These are phyloP conservation scores for Campopleginae sp. DNA, from an alignment of 2,888 invertebrate genomes.

Conservation along the genomic window DNA sequence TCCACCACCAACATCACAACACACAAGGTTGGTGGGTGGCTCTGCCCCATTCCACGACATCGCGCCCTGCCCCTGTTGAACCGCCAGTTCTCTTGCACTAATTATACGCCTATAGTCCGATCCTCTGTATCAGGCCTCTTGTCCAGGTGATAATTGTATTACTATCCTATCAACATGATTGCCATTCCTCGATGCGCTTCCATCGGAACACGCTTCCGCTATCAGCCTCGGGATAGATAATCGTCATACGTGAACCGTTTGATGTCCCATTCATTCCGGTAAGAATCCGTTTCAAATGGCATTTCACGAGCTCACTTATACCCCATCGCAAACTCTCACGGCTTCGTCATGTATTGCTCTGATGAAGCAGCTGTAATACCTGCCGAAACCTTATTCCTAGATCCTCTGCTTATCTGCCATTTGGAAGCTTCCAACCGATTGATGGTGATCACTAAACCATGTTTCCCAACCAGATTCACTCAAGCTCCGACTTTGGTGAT, in stretches of 20 bases:
- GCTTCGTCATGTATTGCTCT: slow-evolving; percentile 13
- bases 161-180: slow-evolving; percentile 83
- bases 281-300: slow-evolving; percentile 45
- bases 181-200: slow-evolving; percentile 80
- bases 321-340: neutral
- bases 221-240: slow-evolving; percentile 27
- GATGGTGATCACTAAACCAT: neutral
- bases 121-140: slow-evolving; percentile 77
- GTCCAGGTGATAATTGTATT: slow-evolving; percentile 83
- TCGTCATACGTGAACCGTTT: slow-evolving; percentile 50
- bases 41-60: slow-evolving; percentile 44
- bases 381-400: neutral
- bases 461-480: neutral
- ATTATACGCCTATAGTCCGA: slow-evolving; percentile 79
- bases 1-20: slow-evolving; percentile 26
- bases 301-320: slow-evolving; percentile 1
- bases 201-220: slow-evolving; percentile 51
- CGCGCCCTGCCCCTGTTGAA: slow-evolving; percentile 62
- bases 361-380: neutral
- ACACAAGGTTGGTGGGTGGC: neutral
- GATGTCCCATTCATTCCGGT: slow-evolving; percentile 51
- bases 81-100: slow-evolving; percentile 78
- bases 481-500: neutral
- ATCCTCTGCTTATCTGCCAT: neutral
- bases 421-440: neutral